Conservation (phyloP, 1,140 invertebrate genomes). For the Drosophila arizonae region DNA sequence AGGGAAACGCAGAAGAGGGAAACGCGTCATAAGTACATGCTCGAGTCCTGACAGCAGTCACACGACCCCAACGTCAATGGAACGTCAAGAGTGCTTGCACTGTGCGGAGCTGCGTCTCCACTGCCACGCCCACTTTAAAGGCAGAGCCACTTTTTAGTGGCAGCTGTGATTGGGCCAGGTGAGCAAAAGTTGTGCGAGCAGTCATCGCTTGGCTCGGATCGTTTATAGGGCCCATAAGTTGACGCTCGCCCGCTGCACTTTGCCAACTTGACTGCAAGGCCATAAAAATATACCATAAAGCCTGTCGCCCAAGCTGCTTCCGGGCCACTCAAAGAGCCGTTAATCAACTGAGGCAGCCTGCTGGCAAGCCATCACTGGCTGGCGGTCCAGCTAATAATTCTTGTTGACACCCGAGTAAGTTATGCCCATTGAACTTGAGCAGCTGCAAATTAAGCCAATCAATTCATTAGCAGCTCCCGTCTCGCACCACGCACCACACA, state of each 20-base stretch:
- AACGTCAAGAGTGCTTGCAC: constrained; percentile 59
- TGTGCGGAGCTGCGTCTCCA: neutral
- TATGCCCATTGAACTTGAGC: constrained; percentile 65
- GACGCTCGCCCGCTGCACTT: constrained; percentile 50
- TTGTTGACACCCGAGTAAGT: constrained; percentile 71
- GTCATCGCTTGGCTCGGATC: constrained; percentile 39
- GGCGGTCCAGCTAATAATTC: constrained; percentile 64
- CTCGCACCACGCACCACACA: neutral
- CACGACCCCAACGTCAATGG: constrained; percentile 57
- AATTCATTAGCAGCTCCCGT: constrained; percentile 65
- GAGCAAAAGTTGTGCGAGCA: constrained; percentile 58
- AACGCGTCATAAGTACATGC: constrained; percentile 68
- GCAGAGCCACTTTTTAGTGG: constrained; percentile 13
- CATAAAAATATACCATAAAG: constrained; percentile 75
- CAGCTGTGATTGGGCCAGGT: constrained; percentile 71
- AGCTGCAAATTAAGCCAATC: constrained; percentile 71
- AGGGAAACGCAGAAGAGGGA: constrained; percentile 14
- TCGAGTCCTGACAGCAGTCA: constrained; percentile 57
- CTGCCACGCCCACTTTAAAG: constrained; percentile 68
- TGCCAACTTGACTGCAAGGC: constrained; percentile 60
- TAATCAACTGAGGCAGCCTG: constrained; percentile 65
- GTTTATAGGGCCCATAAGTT: constrained; percentile 74
- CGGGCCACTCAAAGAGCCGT: constrained; percentile 48
- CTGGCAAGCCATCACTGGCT: constrained; percentile 17
- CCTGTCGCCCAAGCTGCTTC: constrained; percentile 23